Evolutionary conservation across 2,797 vertebrate species (phyloP).

Genomic region (Protonibea diacanthus): DNA sequence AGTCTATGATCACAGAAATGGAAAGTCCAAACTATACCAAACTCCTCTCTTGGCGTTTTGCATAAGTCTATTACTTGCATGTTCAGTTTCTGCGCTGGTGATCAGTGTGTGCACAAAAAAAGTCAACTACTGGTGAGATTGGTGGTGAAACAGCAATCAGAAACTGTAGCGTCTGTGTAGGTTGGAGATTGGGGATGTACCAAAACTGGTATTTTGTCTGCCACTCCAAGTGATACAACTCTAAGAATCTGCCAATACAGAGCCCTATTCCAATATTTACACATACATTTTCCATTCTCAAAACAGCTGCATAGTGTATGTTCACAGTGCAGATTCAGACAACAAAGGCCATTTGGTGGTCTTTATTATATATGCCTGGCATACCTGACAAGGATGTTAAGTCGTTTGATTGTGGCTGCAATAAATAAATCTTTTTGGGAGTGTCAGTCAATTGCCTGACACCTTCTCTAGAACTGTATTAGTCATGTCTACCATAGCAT

Average conservation of each 20-base stretch:
- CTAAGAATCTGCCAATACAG: neutral
- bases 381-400: neutral
- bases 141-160: neutral
- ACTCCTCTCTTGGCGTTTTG: constrained; percentile 26
- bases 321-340: too few relatives aligned
- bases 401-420: neutral
- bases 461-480: neutral
- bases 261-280: constrained; percentile 1
- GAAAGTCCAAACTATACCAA: neutral
- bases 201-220: constrained; percentile 6
- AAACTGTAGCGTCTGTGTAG: neutral
- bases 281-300: neutral
- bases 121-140: constrained; percentile 12
- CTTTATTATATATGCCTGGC: neutral
- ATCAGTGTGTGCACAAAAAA: constrained; percentile 13
- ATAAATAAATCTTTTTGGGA: neutral
- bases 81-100: constrained; percentile 13
- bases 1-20: neutral
- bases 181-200: neutral
- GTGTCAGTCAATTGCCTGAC: neutral
- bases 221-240: neutral
- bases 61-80: constrained; percentile 45
- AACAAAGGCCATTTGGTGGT: neutral
- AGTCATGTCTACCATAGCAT: neutral
- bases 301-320: neutral